A percentile compares a stretch with the other conserved stretches of the same genome.
Evolutionary conservation across 2,888 invertebrate genomes (phyloP).

Genomic region (Agonopterix alstromeriana): DNA sequence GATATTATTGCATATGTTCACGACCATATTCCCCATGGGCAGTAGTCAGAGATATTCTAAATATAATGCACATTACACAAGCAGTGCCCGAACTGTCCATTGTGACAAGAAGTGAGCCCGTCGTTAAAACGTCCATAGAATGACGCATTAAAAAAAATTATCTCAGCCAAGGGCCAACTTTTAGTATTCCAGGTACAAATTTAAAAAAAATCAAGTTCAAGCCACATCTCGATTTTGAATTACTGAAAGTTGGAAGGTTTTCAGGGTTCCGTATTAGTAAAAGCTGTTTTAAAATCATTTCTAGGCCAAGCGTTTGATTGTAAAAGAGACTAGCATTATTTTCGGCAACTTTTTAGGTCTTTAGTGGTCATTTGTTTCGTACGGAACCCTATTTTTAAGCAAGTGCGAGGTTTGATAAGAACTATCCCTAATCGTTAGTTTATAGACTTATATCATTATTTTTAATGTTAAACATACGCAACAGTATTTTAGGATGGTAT

Average conservation of each 20-base stretch:
- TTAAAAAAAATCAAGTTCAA: conserved; percentile 9
- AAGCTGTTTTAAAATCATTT: neutral
- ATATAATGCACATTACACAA: no score
- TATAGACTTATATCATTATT: conserved; percentile 56
- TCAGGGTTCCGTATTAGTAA: conserved; percentile 16
- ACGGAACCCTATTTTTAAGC: conserved; percentile 6
- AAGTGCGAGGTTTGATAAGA: neutral
- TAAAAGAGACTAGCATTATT: neutral
- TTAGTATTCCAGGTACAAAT: conserved; percentile 18
- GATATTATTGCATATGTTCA: no score
- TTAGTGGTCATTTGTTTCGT: conserved; percentile 1
- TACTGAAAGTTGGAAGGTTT: conserved; percentile 23
- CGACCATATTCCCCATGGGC: no score
- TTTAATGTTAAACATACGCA: conserved; percentile 70
- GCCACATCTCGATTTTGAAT: conserved; percentile 11
- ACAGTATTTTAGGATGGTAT: conserved; percentile 71
- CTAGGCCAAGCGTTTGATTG: neutral
- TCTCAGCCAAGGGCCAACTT: conserved; percentile 26
- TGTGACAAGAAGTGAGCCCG: no score
- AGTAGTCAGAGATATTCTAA: no score
- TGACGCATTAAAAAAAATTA: conserved; percentile 8
- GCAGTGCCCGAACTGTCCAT: no score
- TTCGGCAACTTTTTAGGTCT: neutral
- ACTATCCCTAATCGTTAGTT: conserved; percentile 2
- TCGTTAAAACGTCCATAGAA: neutral